Evolutionary conservation across 2,797 vertebrate species (phyloP).

Genomic region (Anguilla obscura): DNA sequence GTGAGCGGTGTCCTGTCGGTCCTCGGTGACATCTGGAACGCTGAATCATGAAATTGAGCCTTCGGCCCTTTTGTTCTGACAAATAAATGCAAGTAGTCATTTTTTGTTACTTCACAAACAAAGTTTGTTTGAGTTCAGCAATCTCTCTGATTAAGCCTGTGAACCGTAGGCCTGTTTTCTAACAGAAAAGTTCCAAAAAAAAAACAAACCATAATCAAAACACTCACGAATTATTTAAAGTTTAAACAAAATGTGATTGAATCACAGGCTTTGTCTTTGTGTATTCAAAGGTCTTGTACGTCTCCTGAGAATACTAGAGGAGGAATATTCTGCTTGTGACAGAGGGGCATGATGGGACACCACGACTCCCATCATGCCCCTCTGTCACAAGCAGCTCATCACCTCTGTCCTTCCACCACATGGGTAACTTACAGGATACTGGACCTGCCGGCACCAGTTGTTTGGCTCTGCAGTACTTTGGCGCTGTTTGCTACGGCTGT

Average conservation of each 20-base stretch:
- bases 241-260: not conserved
- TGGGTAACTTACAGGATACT: not conserved
- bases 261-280: not conserved
- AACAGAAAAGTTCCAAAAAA: not conserved
- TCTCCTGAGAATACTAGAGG: conserved; percentile 10
- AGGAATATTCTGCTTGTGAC: not conserved
- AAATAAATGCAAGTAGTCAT: not conserved
- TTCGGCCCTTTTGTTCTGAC: not conserved
- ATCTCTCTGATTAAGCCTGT: not conserved
- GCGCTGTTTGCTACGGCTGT: no score
- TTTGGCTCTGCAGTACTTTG: not conserved
- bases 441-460: conserved; percentile 11
- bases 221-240: not conserved
- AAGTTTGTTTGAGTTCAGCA: conserved; percentile 1
- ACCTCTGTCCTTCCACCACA: conserved; percentile 28
- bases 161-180: not conserved
- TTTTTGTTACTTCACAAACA: not conserved
- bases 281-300: not conserved
- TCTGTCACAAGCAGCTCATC: not conserved
- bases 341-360: no score
- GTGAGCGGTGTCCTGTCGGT: not conserved
- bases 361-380: conserved; percentile 11
- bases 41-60: not conserved
- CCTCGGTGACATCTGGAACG: not conserved
- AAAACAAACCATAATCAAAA: not conserved